A percentile compares a stretch with the other conserved stretches of the same genome.
Evolutionary conservation across 2,113 vertebrate genomes (phyloP).

Genomic region (Amphiprion percula): DNA sequence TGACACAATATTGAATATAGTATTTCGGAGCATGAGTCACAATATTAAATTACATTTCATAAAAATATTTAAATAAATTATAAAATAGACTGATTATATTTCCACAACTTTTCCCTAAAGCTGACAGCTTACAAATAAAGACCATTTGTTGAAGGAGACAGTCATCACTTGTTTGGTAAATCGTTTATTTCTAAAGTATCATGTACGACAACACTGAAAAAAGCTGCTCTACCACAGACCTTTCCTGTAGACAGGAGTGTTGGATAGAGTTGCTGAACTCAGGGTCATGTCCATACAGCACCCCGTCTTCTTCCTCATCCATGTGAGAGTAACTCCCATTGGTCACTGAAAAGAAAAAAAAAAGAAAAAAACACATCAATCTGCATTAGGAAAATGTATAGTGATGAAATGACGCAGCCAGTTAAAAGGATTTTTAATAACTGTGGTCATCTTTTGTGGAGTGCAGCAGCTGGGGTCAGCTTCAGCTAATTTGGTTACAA

Average conservation of each 20-base stretch:
- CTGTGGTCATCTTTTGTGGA: not conserved
- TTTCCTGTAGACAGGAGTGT: conserved; percentile 62
- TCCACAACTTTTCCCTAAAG: not conserved
- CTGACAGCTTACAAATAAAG: not conserved
- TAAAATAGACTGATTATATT: not conserved
- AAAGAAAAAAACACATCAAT: not conserved
- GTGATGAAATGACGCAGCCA: not conserved
- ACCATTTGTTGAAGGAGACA: not conserved
- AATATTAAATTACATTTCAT: no score
- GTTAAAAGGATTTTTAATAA: not conserved
- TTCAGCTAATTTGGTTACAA: not conserved
- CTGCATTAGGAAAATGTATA: not conserved
- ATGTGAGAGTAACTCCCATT: conserved; percentile 77
- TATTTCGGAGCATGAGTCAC: no score
- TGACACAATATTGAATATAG: no score
- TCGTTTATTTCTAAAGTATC: not conserved
- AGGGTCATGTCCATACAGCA: conserved; percentile 63
- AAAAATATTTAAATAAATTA: no score
- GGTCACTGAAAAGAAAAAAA: conserved; percentile 56
- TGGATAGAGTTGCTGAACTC: conserved; percentile 78
- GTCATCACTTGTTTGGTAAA: not conserved
- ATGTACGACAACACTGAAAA: not conserved
- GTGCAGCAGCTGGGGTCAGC: not conserved
- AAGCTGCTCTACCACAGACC: conserved; percentile 45
- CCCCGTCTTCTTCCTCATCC: conserved; percentile 78